phyloP scores from a whole-genome alignment of 2,797 vertebrate species.

The Pyrocephalus nanus region DNA sequence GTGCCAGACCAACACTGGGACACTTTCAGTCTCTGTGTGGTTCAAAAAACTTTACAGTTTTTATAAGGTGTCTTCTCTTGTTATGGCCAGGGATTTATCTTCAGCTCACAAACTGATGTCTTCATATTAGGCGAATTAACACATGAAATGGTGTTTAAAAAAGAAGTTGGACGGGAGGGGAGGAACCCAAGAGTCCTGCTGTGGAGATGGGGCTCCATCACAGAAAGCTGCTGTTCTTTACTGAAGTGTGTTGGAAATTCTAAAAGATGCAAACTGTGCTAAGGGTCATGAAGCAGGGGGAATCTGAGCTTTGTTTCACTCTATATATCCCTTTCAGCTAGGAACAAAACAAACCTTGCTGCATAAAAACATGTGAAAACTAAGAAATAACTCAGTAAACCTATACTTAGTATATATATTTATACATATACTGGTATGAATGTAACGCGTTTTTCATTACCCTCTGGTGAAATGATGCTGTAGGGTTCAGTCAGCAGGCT shows the following conservation, averaged over 20 bases:
- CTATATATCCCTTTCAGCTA: no score
- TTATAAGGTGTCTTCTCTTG: not conserved
- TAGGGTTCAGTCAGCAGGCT: not conserved
- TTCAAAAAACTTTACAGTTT: not conserved
- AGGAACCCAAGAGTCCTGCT: not conserved
- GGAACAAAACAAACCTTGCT: not conserved
- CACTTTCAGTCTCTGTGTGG: not conserved
- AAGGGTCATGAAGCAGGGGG: not conserved
- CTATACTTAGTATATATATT: not conserved
- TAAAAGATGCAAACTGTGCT: not conserved
- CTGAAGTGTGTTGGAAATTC: not conserved
- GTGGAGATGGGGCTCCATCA: not conserved
- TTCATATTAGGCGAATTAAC: not conserved
- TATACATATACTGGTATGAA: not conserved
- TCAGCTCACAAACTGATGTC: not conserved
- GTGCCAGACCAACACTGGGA: not conserved
- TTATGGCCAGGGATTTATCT: not conserved
- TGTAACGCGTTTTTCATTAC: not conserved
- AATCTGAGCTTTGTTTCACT: not conserved
- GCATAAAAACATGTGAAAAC: not conserved
- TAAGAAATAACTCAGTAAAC: not conserved
- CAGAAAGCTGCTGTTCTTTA: not conserved
- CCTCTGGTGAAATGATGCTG: not conserved
- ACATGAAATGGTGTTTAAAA: not conserved
- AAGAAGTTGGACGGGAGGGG: not conserved